These are phyloP conservation scores for Siderastrea siderea DNA, from an alignment of 92 coral and sea anemone genomes.

Conservation along the genomic window DNA sequence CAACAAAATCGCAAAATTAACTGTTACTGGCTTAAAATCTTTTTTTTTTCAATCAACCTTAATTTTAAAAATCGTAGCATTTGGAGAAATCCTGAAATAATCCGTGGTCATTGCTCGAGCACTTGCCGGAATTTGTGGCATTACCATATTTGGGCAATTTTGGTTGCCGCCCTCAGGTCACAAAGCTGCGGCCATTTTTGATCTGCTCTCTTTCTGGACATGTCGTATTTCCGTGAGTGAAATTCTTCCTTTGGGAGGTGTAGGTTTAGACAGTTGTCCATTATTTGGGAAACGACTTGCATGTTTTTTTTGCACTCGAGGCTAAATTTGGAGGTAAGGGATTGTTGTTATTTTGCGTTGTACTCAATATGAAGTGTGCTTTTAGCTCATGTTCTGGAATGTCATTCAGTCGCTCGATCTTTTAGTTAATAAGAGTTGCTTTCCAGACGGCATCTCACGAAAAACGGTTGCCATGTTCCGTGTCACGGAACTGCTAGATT, in stretches of 20 bases:
- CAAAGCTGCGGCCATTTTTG: conserved; percentile 33
- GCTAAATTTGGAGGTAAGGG: conserved; percentile 37
- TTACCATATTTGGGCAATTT: conserved; percentile 51
- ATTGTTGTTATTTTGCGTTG: background rate
- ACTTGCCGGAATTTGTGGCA: conserved; percentile 7
- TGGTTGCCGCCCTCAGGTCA: conserved; percentile 34
- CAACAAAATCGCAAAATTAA: no score
- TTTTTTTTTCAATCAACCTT: no score
- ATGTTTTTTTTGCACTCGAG: background rate
- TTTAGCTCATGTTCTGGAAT: conserved; percentile 29
- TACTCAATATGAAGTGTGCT: background rate
- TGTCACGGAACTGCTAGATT: background rate
- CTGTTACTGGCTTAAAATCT: no score
- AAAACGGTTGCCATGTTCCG: background rate
- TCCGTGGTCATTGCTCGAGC: conserved; percentile 27
- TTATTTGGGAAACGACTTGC: conserved; percentile 22
- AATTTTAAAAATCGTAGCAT: no score
- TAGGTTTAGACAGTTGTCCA: conserved; percentile 21
- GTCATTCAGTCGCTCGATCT: conserved; percentile 1
- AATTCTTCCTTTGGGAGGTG: conserved; percentile 62
- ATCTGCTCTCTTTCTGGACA: background rate
- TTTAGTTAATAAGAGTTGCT: background rate
- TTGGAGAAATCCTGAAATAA: background rate
- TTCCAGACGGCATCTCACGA: background rate
- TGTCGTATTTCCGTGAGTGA: conserved; percentile 53